Base-by-base conservation (phyloP, 2,888 invertebrate genomes). In the Cerastis rubricosa region DNA sequence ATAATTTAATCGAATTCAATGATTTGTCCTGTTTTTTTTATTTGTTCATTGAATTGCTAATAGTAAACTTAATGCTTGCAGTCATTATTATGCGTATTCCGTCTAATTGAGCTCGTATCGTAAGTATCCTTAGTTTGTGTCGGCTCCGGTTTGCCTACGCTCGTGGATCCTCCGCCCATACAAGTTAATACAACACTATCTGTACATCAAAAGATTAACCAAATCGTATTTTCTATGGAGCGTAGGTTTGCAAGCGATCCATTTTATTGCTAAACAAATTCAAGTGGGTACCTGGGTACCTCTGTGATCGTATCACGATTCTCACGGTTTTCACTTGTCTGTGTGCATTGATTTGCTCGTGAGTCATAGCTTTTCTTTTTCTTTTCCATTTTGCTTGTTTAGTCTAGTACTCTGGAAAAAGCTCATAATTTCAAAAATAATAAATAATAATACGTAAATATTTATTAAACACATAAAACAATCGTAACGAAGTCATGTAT, bases 91-190 rank as follows among this genome's bases (percentile, higher is more conserved):
- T 80, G 71, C 66, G 66, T 77, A 61, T 72, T 54, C 25, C 61
- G 54, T 77, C 73, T 71, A 74, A 79, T 74, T 83, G 80, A 76
- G 76, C 73, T 77, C 73, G 65, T 81, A 64, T 51, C 14, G 43
- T 43, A 35, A 35, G 35, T 35, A 22, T 64, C 14, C 43, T n/a
- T 40, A 71, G 71, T 73, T 85, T 69, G 76, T 74, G 76, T 70
- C 76, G 76, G 66, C 74, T 82, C 87, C 81, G 80, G 88, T 87
- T 85, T 88, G 92, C 95, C 95, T 92, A 95, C 95, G 93, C 94
- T 84, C 78, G 79, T 87, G 83, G 85, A 89, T 85, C 78, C 80
- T 83, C 89, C 92, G 85, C 92, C 92, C 90, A 92, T 91, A 80
- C 72, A 61, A 79, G 76, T 63, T 79, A 81, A 87, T 84, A 71